phyloP scores from a whole-genome alignment of 2,113 vertebrate species.

The Nycticorax nycticorax region DNA sequence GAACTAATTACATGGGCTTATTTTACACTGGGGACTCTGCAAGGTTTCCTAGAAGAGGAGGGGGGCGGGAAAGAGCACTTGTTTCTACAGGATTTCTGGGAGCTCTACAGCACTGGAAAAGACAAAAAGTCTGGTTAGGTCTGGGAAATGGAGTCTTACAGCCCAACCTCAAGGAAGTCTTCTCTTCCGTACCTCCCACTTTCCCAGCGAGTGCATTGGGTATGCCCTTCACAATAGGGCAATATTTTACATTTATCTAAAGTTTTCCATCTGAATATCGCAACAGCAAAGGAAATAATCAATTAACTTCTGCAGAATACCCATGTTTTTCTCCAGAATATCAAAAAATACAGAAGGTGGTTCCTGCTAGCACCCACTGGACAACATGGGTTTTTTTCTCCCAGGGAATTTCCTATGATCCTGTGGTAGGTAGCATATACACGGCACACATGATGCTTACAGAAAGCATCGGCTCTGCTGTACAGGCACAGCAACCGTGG shows the following conservation, averaged over 20 bases:
- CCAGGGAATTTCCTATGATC: not conserved
- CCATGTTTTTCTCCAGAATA: accelerated
- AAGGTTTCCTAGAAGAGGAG: too few species aligned
- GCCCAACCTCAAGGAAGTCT: not conserved
- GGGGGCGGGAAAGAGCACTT: not conserved
- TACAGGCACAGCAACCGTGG: accelerated
- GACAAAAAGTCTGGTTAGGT: not conserved
- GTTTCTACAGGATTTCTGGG: not conserved
- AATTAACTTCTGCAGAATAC: not conserved
- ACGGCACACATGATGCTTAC: too few species aligned
- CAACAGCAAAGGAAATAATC: not conserved
- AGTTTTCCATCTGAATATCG: not conserved
- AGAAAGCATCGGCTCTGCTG: not conserved
- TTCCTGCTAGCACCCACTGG: not conserved
- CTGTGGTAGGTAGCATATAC: accelerated
- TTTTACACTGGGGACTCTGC: not conserved
- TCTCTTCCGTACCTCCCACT: not conserved
- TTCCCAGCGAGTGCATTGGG: accelerated
- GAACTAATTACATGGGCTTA: too few species aligned
- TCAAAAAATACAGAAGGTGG: accelerated
- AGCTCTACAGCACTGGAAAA: not conserved
- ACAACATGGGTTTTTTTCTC: accelerated
- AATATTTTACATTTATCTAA: not conserved
- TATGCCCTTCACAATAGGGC: accelerated
- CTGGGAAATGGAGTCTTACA: not conserved